These are phyloP conservation scores for Yasuhikotakia modesta DNA, from an alignment of 2,797 vertebrate genomes.

Conservation along the genomic window DNA sequence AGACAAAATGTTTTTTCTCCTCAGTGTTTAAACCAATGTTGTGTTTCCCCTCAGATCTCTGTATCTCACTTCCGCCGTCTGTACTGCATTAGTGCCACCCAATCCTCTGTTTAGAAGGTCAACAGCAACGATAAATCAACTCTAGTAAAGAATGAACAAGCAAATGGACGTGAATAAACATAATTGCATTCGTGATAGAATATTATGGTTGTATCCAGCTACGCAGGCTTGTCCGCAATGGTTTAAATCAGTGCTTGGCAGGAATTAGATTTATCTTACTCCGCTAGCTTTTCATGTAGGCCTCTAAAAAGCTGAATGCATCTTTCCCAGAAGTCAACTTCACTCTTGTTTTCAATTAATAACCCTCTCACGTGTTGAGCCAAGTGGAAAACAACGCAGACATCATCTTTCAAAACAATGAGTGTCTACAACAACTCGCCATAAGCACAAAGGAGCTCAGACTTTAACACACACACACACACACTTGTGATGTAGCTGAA, in stretches of 20 bases:
- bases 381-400: constrained; percentile 45
- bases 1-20: not conserved
- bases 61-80: not conserved
- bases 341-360: constrained; percentile 57
- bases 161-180: constrained; percentile 54
- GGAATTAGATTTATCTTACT: constrained; percentile 50
- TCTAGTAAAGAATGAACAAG: constrained; percentile 40
- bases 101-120: constrained; percentile 42
- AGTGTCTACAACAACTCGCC: constrained; percentile 70
- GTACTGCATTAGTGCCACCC: constrained; percentile 6
- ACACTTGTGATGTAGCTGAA: constrained; percentile 18
- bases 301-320: constrained; percentile 42
- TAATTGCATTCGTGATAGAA: constrained; percentile 47
- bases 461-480: constrained; percentile 30
- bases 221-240: constrained; percentile 45
- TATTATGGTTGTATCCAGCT: constrained; percentile 44
- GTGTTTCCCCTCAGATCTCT: constrained; percentile 5
- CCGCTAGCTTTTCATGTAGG: constrained; percentile 31
- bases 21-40: not conserved
- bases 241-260: constrained; percentile 46
- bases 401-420: constrained; percentile 50
- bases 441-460: constrained; percentile 73
- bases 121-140: constrained; percentile 51
- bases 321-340: constrained; percentile 53
- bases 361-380: constrained; percentile 50